phyloP scores from a whole-genome alignment of 2,888 invertebrate species.

The Agriotes lineatus region DNA sequence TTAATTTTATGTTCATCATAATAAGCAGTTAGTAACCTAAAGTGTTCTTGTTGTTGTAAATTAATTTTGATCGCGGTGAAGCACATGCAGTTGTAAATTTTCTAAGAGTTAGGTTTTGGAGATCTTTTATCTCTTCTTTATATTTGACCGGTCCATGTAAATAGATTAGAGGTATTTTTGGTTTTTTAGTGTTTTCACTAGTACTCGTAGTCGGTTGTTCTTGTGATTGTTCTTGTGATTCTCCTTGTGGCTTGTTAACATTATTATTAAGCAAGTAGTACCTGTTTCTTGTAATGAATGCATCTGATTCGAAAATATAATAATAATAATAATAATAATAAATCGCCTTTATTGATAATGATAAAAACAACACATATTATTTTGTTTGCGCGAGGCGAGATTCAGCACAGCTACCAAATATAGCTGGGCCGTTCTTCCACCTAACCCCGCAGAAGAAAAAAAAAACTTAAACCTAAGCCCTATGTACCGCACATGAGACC shows the following conservation, averaged over 20 bases:
- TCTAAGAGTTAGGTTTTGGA: neutral
- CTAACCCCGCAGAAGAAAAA: too few species aligned
- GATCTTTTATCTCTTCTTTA: neutral
- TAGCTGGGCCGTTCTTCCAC: too few species aligned
- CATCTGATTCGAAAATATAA: neutral
- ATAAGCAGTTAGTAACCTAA: neutral
- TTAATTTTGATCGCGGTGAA: neutral
- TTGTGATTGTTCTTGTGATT: neutral
- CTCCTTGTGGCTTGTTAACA: neutral
- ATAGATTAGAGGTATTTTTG: neutral
- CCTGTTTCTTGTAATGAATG: neutral
- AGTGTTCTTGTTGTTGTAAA: neutral
- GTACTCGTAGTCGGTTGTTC: neutral
- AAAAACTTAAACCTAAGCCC: too few species aligned
- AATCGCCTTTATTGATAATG: too few species aligned
- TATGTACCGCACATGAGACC: too few species aligned
- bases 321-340: too few species aligned
- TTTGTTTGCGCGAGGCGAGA: too few species aligned
- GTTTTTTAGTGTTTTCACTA: neutral
- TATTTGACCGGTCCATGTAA: neutral
- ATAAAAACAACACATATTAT: too few species aligned
- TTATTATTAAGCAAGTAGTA: neutral
- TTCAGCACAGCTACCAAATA: too few species aligned
- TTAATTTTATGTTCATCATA: neutral
- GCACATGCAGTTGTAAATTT: neutral